phyloP scores from a whole-genome alignment of 2,113 vertebrate genomes.

The Zingel zingel region DNA sequence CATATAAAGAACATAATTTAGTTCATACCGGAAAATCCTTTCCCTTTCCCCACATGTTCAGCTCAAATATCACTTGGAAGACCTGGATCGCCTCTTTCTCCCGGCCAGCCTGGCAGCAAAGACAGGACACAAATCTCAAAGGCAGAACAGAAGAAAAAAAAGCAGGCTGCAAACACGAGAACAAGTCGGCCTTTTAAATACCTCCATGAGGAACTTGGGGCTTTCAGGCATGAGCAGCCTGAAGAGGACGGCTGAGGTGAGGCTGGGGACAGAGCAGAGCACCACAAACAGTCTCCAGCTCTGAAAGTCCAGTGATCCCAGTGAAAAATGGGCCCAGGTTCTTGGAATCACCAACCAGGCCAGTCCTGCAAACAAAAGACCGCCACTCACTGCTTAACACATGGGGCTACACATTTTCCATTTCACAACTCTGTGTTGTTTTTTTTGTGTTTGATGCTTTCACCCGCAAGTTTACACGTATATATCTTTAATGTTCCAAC shows the following conservation, averaged over 20 bases:
- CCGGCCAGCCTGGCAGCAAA: constrained; percentile 63
- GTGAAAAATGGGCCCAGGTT: constrained; percentile 60
- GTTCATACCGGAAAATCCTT: constrained; percentile 73
- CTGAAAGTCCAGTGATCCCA: constrained; percentile 73
- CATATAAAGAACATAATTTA: neutral
- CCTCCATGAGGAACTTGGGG: constrained; percentile 87
- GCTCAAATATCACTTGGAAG: constrained; percentile 79
- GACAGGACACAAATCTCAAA: neutral
- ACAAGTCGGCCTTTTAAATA: neutral
- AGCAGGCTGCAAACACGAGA: neutral
- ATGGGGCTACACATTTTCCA: neutral
- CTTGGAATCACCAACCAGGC: constrained; percentile 85
- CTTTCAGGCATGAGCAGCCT: constrained; percentile 83
- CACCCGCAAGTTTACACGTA: too few species aligned
- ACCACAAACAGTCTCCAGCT: constrained; percentile 86
- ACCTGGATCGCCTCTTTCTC: constrained; percentile 80
- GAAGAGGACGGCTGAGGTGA: constrained; percentile 82
- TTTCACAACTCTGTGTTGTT: neutral
- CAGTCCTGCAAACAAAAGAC: constrained; percentile 67
- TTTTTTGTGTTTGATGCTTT: neutral
- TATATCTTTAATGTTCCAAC: neutral
- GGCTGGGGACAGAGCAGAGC: constrained; percentile 84
- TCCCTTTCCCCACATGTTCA: constrained; percentile 74
- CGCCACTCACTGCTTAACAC: neutral
- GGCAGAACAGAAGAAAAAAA: neutral